Percentiles rank a stretch among this genome's conserved stretches.
Evolutionary conservation across 2,888 invertebrate species (phyloP).

Genomic region (Dasypolia templi): DNA sequence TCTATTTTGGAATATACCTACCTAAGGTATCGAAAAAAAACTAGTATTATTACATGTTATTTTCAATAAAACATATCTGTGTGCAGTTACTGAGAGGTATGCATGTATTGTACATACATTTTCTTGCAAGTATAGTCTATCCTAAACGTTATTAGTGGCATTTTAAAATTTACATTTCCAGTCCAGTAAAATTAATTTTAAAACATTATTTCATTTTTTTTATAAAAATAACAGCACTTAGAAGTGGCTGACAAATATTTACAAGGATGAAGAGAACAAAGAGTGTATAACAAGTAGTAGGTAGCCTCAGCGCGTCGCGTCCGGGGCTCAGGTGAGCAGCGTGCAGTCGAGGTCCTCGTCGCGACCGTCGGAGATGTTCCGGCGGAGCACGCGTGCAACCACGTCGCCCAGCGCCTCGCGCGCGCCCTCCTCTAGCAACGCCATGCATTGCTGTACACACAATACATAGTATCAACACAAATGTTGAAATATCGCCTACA

Average conservation of each 20-base stretch:
- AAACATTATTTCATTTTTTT: constrained; percentile 49
- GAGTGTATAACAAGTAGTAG: constrained; percentile 31
- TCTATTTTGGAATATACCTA: constrained; percentile 14
- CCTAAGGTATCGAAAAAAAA: constrained; percentile 12
- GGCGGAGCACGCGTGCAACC: constrained; percentile 96
- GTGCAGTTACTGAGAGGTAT: constrained; percentile 14
- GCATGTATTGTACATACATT: constrained; percentile 30
- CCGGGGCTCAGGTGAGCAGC: constrained; percentile 93
- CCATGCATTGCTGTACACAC: constrained; percentile 92
- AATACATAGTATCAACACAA: constrained; percentile 1
- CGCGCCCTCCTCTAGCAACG: constrained; percentile 95
- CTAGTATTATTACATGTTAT: constrained; percentile 29
- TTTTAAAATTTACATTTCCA: constrained; percentile 52
- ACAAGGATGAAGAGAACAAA: constrained; percentile 51
- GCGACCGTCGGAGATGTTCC: constrained; percentile 95
- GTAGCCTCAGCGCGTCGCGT: not conserved
- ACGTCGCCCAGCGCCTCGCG: constrained; percentile 97
- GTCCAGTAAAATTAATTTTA: constrained; percentile 52
- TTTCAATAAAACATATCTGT: constrained; percentile 33
- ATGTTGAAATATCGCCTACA: not conserved
- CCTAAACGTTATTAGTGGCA: constrained; percentile 45
- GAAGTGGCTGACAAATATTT: constrained; percentile 54
- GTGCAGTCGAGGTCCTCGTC: constrained; percentile 98
- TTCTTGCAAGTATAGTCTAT: constrained; percentile 38
- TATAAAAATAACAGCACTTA: constrained; percentile 58